Evolutionary conservation across 2,888 invertebrate species (phyloP), one percentile per base, ranked within the genome.

Genomic region (Dioctria rufipes): DNA sequence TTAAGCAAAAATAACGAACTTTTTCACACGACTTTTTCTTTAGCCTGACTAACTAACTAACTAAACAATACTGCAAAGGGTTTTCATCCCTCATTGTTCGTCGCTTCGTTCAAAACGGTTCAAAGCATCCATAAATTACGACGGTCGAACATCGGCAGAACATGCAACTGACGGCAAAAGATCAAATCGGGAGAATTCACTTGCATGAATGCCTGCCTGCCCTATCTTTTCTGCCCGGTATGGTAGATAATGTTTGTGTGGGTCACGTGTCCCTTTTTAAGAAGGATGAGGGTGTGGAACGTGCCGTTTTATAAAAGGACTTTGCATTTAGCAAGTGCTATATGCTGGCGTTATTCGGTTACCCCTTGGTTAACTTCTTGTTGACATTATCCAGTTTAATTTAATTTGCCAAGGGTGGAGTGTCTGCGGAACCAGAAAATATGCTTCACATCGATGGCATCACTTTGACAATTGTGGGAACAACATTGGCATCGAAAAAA

Each of bases 291-390:
- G 73, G 73, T 73, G 73, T 54, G 73, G 73, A 73, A 42, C 58
- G 73, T 73, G 73, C 58, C 54, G 40, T 25, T n/a, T n/a, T 9
- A 49, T n/a, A 46, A n/a, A 65, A 63, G 42, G 42, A 42, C 54
- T 51, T 39, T 73, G 54, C 73, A 42, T 73, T 73, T 73, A 58
- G 73, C 73, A 73, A 73, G 73, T 73, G 73, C 25, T 25, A 25
- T 25, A 25, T 25, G 25, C 73, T 73, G 73, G 73, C 54, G 73
- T 58, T 42, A 42, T 42, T 40, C 58, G 54, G 73, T 58, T 51
- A 54, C 54, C 73, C 73, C 54, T 39, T 73, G 73, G 73, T 73
- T 73, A 73, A 73, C 73, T 73, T 73, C 73, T 73, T 73, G 73
- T 73, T 73, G 73, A 73, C 73, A 73, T 42, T 73, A 54, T 25